Evolutionary conservation across 2,113 vertebrate species (phyloP).

Genomic region (Picathartes gymnocephalus): DNA sequence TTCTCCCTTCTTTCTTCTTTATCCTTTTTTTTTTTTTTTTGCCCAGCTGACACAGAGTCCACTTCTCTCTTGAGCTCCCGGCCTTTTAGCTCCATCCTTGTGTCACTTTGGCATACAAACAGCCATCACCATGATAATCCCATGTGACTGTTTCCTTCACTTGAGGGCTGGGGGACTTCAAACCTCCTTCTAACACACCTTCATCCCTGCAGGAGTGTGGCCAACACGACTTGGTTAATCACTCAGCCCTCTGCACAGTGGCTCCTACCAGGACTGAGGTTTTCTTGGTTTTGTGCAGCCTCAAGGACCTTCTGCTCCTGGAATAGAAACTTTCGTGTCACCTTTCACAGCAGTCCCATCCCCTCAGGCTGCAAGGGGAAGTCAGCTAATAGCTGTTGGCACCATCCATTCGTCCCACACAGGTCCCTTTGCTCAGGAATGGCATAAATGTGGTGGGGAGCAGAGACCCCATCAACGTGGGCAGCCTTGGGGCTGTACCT

Average conservation of each 20-base stretch:
- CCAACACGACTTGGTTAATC: neutral
- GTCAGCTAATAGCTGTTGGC: neutral
- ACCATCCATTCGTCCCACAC: neutral
- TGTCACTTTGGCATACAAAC: neutral
- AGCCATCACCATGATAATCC: neutral
- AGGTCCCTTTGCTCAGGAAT: neutral
- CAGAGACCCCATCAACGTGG: neutral
- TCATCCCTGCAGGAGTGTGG: neutral
- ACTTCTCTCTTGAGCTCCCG: neutral
- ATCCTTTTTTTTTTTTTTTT: neutral
- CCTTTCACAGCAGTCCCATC: neutral
- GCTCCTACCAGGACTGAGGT: neutral
- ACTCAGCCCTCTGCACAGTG: neutral
- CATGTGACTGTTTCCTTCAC: neutral
- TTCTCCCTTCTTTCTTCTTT: neutral
- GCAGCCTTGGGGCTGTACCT: neutral
- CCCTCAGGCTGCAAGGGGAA: neutral
- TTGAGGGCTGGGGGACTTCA: neutral
- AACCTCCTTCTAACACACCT: neutral
- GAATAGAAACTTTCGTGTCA: neutral
- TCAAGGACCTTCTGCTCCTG: neutral
- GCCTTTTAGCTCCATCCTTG: neutral
- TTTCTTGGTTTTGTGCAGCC: neutral
- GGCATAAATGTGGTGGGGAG: rapidly evolving
- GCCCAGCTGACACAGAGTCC: neutral